Conservation (phyloP, 1,140 invertebrate genomes). For the Adoxophyes honmai region DNA sequence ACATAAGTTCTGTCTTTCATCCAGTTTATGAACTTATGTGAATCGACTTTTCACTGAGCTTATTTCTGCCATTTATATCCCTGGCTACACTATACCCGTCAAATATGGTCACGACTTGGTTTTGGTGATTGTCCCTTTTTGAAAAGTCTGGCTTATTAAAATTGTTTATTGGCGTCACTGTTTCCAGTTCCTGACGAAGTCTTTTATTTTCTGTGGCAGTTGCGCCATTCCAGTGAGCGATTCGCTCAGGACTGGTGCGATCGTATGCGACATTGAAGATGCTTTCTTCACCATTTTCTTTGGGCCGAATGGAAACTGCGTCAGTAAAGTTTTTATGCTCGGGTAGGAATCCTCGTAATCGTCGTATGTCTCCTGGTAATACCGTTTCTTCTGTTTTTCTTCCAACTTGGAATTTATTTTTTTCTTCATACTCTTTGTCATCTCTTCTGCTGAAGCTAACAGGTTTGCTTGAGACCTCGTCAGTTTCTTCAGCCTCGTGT, state of each 20-base stretch:
- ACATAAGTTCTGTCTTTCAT: too few species aligned
- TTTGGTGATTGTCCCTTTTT: constrained; percentile 28
- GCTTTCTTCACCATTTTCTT: constrained; percentile 52
- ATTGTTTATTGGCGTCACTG: constrained; percentile 32
- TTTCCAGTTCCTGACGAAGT: constrained; percentile 56
- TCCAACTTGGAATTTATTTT: constrained; percentile 55
- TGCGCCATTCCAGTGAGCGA: constrained; percentile 57
- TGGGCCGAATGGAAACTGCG: constrained; percentile 36
- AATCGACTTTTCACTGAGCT: constrained; percentile 50
- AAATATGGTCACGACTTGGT: constrained; percentile 54
- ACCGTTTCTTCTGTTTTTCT: constrained; percentile 54
- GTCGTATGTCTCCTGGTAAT: constrained; percentile 56
- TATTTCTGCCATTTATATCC: constrained; percentile 62
- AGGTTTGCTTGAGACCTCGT: constrained; percentile 31
- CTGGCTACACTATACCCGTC: constrained; percentile 69
- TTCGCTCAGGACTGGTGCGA: constrained; percentile 57
- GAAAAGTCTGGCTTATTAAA: constrained; percentile 19
- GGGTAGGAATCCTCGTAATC: constrained; percentile 54
- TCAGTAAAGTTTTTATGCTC: constrained; percentile 30
- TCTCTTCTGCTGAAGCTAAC: constrained; percentile 40
- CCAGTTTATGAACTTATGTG: constrained; percentile 34
- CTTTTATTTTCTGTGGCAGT: constrained; percentile 59
- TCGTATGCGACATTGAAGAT: constrained; percentile 43
- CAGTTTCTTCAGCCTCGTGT: constrained; percentile 23
- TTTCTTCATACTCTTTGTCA: constrained; percentile 43